Evolutionary conservation across 2,797 vertebrate genomes (phyloP), one percentile per base, ranked within the genome.

Genomic region (Cheirogaleus major): DNA sequence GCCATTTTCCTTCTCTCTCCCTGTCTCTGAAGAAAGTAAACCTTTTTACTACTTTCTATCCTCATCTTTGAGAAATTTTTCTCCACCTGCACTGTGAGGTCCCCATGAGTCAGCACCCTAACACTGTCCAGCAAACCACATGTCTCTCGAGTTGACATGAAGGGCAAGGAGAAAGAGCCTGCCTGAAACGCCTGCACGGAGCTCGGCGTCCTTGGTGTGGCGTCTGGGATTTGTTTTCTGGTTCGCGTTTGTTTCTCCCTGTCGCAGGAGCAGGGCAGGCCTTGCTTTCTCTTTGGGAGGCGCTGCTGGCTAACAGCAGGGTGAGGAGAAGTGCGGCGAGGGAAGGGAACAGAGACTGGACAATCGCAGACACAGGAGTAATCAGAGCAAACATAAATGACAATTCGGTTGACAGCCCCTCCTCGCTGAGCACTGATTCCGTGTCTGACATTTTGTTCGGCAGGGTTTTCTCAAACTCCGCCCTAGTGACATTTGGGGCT

Each of bases 111-210:
- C 57, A 23, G 4, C 22, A 23, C 55, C 57, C 57, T 25, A 0
- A 59, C 57, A 25, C 57, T 12, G 23, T 25, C 57, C 57, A 59
- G 57, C 57, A 10, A 25, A 11, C 43, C 72, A 0, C 43, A 20
- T 5, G 15, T 43, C 10, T 32, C 30, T 43, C 11, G 9, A 8
- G 27, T 20, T 18, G 17, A 11, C 0, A 1, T 48, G 43, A 32
- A 8, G 27, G 15, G 30, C 72, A 1, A 9, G 15, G 43, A 75
- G 43, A 20, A 48, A 32, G 25, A 73, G 10, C 72, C 27, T 15
- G 3, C 17, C 57, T 25, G 55, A 0, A 23, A 4, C 55, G 3
- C 55, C 20, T 23, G 22, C 55, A 9, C 8, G 9, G 55, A 23
- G 3, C 55, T 10, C 7, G 43, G 15, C 15, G 43, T 17, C 27